phyloP scores from a whole-genome alignment of 1,140 invertebrate genomes.

The Nebria ingens region DNA sequence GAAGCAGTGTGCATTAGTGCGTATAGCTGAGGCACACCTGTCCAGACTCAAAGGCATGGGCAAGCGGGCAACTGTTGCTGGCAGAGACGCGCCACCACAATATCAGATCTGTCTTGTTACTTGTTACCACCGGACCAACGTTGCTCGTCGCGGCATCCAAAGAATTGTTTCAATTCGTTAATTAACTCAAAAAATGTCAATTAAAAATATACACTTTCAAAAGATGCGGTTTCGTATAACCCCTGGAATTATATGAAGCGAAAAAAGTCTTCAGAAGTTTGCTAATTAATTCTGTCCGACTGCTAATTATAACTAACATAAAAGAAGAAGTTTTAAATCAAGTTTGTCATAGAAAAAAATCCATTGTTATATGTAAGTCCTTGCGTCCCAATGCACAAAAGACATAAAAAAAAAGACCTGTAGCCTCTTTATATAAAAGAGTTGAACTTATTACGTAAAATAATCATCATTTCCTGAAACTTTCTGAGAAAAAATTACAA shows the following conservation, averaged over 20 bases:
- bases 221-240: conserved; percentile 5
- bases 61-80: background rate
- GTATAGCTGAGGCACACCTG: background rate
- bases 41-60: background rate
- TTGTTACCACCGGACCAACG: too few species aligned
- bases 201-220: conserved; percentile 10
- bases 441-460: conserved; percentile 3
- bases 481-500: too few species aligned
- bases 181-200: conserved; percentile 3
- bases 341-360: conserved; percentile 8
- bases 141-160: too few species aligned
- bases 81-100: background rate
- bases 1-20: too few species aligned
- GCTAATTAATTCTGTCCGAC: conserved; percentile 8
- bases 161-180: background rate
- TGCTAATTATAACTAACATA: conserved; percentile 8
- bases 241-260: too few species aligned
- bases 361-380: conserved; percentile 5
- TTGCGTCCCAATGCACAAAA: conserved; percentile 7
- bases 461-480: background rate
- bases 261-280: conserved; percentile 5
- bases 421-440: background rate
- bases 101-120: too few species aligned
- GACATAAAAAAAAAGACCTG: background rate
- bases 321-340: conserved; percentile 9